Evolutionary conservation across 53 echinoderm and acorn worm species (phyloP).

Genomic region (Echinarachnius parma): DNA sequence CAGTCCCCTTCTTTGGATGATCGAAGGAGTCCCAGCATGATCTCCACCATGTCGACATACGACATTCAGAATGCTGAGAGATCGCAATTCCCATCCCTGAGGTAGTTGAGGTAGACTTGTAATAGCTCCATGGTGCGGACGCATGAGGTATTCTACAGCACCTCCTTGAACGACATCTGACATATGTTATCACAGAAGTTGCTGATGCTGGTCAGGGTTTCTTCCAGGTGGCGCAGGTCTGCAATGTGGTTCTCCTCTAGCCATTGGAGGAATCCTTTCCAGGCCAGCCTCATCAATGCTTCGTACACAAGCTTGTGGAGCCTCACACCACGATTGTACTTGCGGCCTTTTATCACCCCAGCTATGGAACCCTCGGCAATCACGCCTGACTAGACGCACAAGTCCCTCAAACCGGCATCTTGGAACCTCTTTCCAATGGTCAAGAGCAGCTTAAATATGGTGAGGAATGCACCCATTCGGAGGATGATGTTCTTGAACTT

Average conservation of each 20-base stretch:
- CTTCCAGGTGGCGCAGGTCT: constrained; percentile 32
- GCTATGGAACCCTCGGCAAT: constrained; percentile 55
- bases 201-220: too few species aligned
- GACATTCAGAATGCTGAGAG: too few species aligned
- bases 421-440: constrained; percentile 51
- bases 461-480: constrained; percentile 60
- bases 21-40: constrained; percentile 29
- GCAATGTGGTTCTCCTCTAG: constrained; percentile 16
- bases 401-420: constrained; percentile 57
- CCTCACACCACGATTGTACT: constrained; percentile 56
- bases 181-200: too few species aligned
- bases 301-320: constrained; percentile 61
- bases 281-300: constrained; percentile 42
- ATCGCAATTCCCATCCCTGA: too few species aligned
- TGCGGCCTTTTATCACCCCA: constrained; percentile 35
- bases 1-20: constrained; percentile 50
- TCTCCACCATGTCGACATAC: too few species aligned
- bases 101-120: too few species aligned
- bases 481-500: constrained; percentile 28
- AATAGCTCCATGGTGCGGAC: too few species aligned
- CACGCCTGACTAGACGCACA: constrained; percentile 45
- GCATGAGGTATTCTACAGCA: too few species aligned
- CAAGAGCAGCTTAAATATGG: constrained; percentile 37
- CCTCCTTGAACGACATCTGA: too few species aligned
- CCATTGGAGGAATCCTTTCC: constrained; percentile 53